phyloP scores from a whole-genome alignment of 2,797 vertebrate species.

The Adelosebastes latens region DNA sequence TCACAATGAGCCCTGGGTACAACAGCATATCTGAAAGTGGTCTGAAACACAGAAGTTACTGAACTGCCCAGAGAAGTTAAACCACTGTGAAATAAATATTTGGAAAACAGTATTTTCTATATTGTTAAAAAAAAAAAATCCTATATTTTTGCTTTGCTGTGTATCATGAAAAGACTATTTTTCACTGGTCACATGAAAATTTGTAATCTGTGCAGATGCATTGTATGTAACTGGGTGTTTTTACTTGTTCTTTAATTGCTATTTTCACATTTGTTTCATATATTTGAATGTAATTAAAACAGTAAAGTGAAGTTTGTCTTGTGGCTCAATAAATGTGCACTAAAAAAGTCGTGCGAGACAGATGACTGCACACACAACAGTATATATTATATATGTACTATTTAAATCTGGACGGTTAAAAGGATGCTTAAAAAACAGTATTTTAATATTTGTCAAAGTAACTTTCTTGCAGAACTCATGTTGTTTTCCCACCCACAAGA shows the following conservation, averaged over 20 bases:
- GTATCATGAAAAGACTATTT: not conserved
- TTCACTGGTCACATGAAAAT: not conserved
- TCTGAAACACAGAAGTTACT: not conserved
- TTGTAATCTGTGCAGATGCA: not conserved
- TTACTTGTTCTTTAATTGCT: not conserved
- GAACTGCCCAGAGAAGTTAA: not conserved
- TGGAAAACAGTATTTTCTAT: not conserved
- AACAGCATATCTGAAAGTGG: not conserved
- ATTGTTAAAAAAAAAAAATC: not conserved
- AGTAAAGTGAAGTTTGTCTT: not conserved
- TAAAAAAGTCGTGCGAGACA: not conserved
- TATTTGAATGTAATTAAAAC: constrained; percentile 5
- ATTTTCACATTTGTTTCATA: not conserved
- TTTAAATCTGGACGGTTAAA: not conserved
- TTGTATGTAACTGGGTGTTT: not conserved
- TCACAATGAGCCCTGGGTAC: not conserved
- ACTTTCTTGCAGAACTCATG: not conserved
- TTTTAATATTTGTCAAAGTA: not conserved
- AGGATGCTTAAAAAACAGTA: not conserved
- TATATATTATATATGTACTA: too few relatives aligned
- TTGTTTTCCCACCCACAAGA: not conserved
- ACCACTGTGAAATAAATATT: not conserved
- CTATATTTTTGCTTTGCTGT: not conserved
- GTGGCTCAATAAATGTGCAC: not conserved
- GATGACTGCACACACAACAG: not conserved